Evolutionary conservation across 2,888 invertebrate species (phyloP).

Genomic region (Catonia carolina): DNA sequence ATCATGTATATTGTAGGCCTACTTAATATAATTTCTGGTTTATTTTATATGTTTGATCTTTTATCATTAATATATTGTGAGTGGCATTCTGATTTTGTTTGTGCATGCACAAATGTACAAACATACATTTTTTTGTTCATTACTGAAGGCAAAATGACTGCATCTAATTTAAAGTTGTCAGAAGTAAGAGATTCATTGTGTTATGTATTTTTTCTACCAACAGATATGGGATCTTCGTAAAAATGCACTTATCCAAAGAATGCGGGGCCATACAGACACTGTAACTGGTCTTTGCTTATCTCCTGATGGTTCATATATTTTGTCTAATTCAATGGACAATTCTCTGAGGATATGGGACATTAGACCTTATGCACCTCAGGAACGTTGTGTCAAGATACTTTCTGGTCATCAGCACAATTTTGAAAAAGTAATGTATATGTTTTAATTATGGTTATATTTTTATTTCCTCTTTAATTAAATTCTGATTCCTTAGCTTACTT

Average conservation of each 20-base stretch:
- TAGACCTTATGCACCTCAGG: constrained; percentile 86
- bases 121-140: no score
- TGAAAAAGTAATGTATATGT: constrained; percentile 58
- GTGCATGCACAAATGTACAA: no score
- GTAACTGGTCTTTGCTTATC: constrained; percentile 85
- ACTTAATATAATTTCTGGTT: no score
- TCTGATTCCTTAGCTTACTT: not conserved
- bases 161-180: no score
- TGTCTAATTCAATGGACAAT: constrained; percentile 97
- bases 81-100: no score
- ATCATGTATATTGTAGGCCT: no score
- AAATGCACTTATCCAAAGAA: constrained; percentile 70
- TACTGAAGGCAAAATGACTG: no score
- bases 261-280: constrained; percentile 93
- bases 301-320: constrained; percentile 77
- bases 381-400: constrained; percentile 87
- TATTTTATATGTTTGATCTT: no score
- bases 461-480: not conserved
- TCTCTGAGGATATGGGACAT: constrained; percentile 95
- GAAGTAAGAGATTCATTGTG: no score
- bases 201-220: not conserved
- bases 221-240: constrained; percentile 90
- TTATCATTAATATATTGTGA: no score
- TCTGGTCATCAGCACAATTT: constrained; percentile 95
- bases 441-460: not conserved